Evolutionary conservation across 2,797 vertebrate species (phyloP).

Genomic region (Rhinophrynus dorsalis): DNA sequence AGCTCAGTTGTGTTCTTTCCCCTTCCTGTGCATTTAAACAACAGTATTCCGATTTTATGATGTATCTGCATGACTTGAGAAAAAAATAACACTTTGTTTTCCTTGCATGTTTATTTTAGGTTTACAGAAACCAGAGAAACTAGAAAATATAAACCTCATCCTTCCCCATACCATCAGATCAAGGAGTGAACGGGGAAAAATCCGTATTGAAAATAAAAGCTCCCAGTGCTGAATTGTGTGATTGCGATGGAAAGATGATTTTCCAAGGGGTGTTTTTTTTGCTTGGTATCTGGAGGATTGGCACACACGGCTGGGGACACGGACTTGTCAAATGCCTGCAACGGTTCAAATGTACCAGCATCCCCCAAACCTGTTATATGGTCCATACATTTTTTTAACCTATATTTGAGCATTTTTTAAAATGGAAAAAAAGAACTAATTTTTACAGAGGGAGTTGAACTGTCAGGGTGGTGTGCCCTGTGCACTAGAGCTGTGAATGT

Average conservation of each 20-base stretch:
- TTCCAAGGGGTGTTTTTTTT: not conserved
- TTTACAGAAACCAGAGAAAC: not conserved
- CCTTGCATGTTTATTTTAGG: constrained; percentile 4
- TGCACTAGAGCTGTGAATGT: constrained; percentile 40
- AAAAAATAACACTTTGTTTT: too few relatives aligned
- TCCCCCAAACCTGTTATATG: not conserved
- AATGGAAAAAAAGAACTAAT: too few relatives aligned
- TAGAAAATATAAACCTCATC: not conserved
- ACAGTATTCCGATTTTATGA: too few relatives aligned
- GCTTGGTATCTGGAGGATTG: not conserved
- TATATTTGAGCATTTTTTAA: not conserved
- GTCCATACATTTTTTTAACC: constrained; percentile 9
- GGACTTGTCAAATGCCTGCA: constrained; percentile 1
- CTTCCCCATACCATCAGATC: not conserved
- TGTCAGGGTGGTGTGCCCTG: not conserved
- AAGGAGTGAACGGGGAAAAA: constrained; percentile 4
- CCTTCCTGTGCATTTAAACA: not conserved
- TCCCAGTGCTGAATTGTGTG: not conserved
- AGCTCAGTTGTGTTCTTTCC: not conserved
- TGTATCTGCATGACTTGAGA: too few relatives aligned
- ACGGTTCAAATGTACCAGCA: not conserved
- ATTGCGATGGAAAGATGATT: not conserved
- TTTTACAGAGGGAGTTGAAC: not conserved
- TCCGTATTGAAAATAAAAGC: too few relatives aligned
- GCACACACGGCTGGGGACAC: not conserved